phyloP scores from a whole-genome alignment of 2,797 vertebrate species.

The Gallirallus australis region DNA sequence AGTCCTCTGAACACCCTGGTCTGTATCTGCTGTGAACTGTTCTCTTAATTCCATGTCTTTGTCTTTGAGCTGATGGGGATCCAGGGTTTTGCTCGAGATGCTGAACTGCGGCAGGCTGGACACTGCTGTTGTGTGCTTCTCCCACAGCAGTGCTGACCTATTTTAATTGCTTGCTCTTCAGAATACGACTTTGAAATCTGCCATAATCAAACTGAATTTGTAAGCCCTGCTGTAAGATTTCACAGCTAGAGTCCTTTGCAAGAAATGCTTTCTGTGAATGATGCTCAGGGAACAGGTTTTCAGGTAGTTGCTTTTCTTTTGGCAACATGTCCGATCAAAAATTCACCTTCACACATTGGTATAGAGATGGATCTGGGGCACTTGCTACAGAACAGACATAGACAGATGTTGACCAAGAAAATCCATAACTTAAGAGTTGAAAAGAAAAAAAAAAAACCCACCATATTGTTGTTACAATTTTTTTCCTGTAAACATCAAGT shows the following conservation, averaged over 20 bases:
- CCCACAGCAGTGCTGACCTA: background rate
- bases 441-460: background rate
- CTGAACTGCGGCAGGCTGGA: background rate
- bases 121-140: background rate
- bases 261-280: background rate
- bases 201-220: background rate
- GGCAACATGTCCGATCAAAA: background rate
- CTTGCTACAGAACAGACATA: background rate
- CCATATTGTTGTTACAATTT: background rate
- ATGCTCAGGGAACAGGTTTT: background rate
- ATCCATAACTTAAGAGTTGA: background rate
- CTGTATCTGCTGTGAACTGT: background rate
- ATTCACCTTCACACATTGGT: background rate
- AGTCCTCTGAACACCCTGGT: accelerated
- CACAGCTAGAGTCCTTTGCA: background rate
- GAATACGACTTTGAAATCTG: background rate
- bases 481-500: background rate
- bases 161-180: background rate
- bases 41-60: background rate
- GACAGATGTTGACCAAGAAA: background rate
- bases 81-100: background rate
- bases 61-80: background rate
- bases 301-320: background rate
- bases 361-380: background rate
- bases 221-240: background rate